These are phyloP conservation scores for Heterodera carotae DNA, from an alignment of 1,140 invertebrate genomes.

Conservation along the genomic window DNA sequence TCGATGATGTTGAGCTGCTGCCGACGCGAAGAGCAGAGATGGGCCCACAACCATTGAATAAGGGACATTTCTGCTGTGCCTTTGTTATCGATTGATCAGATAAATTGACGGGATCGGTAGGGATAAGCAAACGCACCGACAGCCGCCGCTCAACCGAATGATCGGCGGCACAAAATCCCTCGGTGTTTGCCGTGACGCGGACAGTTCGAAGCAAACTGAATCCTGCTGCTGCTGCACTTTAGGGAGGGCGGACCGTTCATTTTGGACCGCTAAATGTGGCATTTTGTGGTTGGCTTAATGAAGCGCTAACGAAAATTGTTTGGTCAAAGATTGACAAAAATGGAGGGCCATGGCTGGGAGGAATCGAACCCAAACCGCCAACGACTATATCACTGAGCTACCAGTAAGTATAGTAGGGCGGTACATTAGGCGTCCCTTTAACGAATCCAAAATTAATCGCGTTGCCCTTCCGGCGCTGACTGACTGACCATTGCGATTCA, in stretches of 20 bases:
- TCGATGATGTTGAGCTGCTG: not conserved
- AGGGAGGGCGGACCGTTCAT: conserved; percentile 44
- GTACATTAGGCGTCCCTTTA: too few species aligned
- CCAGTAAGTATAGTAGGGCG: too few species aligned
- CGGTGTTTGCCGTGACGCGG: not conserved
- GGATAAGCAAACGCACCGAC: too few species aligned
- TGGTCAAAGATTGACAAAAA: too few species aligned
- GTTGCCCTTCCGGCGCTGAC: too few species aligned
- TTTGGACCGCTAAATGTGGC: conserved; percentile 53
- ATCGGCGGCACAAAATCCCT: not conserved
- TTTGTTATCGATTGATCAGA: not conserved
- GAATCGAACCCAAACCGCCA: too few species aligned
- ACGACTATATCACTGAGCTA: too few species aligned
- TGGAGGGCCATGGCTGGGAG: too few species aligned
- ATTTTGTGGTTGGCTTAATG: too few species aligned
- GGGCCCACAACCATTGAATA: conserved; percentile 48
- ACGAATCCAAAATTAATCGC: too few species aligned
- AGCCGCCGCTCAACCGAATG: conserved; percentile 3
- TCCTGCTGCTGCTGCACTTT: conserved; percentile 13
- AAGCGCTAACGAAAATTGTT: too few species aligned
- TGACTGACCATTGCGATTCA: conserved; percentile 85
- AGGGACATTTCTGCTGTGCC: conserved; percentile 15
- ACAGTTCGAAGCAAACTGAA: not conserved
- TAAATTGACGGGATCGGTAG: too few species aligned
- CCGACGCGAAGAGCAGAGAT: conserved; percentile 24